Conservation (phyloP, 2,888 invertebrate genomes). For the Mythimna loreyi region DNA sequence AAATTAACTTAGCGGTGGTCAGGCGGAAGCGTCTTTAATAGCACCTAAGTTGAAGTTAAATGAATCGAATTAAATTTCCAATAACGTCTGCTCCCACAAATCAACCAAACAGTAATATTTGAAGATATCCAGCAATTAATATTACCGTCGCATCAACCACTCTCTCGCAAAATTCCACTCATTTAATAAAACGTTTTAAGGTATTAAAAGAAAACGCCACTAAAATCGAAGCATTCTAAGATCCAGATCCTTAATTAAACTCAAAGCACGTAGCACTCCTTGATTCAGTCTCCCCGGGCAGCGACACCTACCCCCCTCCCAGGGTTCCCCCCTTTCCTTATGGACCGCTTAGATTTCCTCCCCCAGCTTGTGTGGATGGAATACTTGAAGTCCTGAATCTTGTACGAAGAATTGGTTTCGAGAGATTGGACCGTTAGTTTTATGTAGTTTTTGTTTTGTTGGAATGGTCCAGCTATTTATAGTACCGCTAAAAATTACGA, state of each 20-base stretch:
- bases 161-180: conserved; percentile 59
- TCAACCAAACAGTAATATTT: neutral
- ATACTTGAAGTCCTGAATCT: conserved; percentile 89
- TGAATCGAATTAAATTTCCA: neutral
- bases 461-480: conserved; percentile 7
- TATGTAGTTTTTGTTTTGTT: conserved; percentile 73
- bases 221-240: conserved; percentile 89
- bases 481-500: neutral
- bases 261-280: conserved; percentile 89
- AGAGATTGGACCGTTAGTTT: conserved; percentile 86
- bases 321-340: conserved; percentile 82
- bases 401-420: conserved; percentile 88
- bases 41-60: neutral
- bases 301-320: conserved; percentile 71
- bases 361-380: conserved; percentile 88
- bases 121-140: conserved; percentile 25
- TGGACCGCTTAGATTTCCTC: conserved; percentile 90
- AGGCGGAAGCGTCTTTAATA: too few relatives aligned
- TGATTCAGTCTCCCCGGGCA: conserved; percentile 88
- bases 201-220: conserved; percentile 87
- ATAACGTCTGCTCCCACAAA: neutral
- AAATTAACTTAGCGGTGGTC: too few relatives aligned
- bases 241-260: conserved; percentile 89
- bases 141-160: conserved; percentile 57
- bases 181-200: conserved; percentile 69